Percentiles rank a stretch among this genome's conserved stretches.
phyloP scores from a whole-genome alignment of 2,113 vertebrate genomes.

The Pteropus alecto region DNA sequence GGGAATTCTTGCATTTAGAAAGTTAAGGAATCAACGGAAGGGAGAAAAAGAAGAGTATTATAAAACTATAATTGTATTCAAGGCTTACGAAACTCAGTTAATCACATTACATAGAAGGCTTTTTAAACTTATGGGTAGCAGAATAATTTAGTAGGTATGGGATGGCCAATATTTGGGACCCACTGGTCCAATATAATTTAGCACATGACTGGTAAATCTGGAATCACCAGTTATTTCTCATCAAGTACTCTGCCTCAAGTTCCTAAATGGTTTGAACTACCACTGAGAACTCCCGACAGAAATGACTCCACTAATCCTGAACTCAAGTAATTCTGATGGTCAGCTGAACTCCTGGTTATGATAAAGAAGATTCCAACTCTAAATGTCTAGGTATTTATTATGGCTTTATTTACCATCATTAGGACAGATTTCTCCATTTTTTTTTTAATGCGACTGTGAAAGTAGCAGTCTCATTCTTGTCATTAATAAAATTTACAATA shows the following conservation, averaged over 20 bases:
- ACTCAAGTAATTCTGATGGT: background rate
- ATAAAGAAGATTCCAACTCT: background rate
- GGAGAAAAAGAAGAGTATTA: background rate
- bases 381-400: background rate
- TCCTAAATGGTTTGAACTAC: background rate
- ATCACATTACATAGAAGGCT: background rate
- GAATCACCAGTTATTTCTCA: background rate
- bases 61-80: background rate
- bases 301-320: background rate
- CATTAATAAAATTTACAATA: background rate
- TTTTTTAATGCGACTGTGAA: background rate
- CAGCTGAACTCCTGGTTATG: background rate
- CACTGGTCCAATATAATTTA: background rate
- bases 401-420: background rate
- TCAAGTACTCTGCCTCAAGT: background rate
- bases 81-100: background rate
- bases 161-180: background rate
- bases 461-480: background rate
- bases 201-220: background rate
- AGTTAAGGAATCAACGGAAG: background rate
- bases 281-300: background rate
- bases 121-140: background rate
- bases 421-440: background rate
- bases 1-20: background rate
- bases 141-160: background rate